A percentile compares a stretch with the other conserved stretches of the same genome.
Evolutionary conservation across 2,888 invertebrate species (phyloP).

Genomic region (Tiphia femorata): DNA sequence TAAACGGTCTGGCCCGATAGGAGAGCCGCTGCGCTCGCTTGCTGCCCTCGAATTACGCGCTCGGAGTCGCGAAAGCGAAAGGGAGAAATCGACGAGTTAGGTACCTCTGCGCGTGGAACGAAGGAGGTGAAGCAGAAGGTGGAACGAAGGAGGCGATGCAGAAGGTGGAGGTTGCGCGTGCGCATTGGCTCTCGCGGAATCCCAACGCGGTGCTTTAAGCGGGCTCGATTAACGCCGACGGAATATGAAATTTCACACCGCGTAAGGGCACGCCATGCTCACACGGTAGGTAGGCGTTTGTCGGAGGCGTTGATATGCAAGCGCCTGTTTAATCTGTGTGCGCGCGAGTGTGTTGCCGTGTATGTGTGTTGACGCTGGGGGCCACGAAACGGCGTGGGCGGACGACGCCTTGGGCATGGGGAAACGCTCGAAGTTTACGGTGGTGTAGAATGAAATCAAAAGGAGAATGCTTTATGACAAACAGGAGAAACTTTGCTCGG

Average conservation of each 20-base stretch:
- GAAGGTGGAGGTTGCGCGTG: background rate
- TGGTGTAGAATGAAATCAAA: too few relatives aligned
- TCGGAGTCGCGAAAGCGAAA: conserved; percentile 16
- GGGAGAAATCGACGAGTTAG: conserved; percentile 16
- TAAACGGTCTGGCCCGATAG: background rate
- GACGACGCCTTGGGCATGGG: too few relatives aligned
- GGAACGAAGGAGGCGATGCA: too few relatives aligned
- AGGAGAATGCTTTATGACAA: too few relatives aligned
- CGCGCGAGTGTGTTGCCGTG: too few relatives aligned
- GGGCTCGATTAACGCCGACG: conserved; percentile 19
- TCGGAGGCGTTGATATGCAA: background rate
- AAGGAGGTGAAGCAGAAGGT: too few relatives aligned
- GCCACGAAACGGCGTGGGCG: too few relatives aligned
- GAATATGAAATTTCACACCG: conserved; percentile 21
- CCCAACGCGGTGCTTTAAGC: background rate
- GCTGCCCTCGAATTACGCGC: conserved; percentile 1
- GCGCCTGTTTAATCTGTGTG: too few relatives aligned
- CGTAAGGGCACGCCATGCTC: background rate
- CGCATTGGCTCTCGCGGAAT: conserved; percentile 18
- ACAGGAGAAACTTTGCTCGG: too few relatives aligned
- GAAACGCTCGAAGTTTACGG: too few relatives aligned
- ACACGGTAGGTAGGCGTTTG: background rate
- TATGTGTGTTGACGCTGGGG: too few relatives aligned
- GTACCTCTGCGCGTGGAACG: too few relatives aligned
- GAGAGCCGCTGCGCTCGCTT: background rate